A percentile compares a stretch with the other conserved stretches of the same genome.
Evolutionary conservation across 2,113 vertebrate genomes (phyloP).

Genomic region (Plecturocebus donacophilus): DNA sequence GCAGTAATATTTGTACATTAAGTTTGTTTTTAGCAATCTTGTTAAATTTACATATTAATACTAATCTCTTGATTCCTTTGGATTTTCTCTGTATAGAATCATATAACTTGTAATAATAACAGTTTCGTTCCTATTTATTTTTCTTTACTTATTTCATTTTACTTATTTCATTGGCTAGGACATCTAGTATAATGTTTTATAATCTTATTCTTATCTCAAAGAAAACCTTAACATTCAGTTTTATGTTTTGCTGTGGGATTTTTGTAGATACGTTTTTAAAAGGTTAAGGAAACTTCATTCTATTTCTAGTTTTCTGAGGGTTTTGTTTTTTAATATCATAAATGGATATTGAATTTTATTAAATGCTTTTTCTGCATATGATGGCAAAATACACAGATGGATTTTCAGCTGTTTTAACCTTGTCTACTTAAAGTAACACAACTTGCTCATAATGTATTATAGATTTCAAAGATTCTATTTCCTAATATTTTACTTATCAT

Average conservation of each 20-base stretch:
- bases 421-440: background rate
- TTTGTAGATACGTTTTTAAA: background rate
- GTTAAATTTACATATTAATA: background rate
- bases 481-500: background rate
- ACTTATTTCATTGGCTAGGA: background rate
- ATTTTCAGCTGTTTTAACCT: background rate
- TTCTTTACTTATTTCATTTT: background rate
- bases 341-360: background rate
- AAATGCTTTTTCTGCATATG: background rate
- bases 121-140: background rate
- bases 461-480: background rate
- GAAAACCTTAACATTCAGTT: background rate
- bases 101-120: background rate
- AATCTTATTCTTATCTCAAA: background rate
- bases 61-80: background rate
- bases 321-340: background rate
- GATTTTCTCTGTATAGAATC: background rate
- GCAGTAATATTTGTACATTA: background rate
- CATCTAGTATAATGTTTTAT: background rate
- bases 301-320: background rate
- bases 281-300: background rate
- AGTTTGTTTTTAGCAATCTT: background rate
- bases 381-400: background rate
- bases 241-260: background rate
- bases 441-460: background rate